Base-by-base conservation (phyloP, 2,797 vertebrate genomes). In the Argyrosomus regius region DNA sequence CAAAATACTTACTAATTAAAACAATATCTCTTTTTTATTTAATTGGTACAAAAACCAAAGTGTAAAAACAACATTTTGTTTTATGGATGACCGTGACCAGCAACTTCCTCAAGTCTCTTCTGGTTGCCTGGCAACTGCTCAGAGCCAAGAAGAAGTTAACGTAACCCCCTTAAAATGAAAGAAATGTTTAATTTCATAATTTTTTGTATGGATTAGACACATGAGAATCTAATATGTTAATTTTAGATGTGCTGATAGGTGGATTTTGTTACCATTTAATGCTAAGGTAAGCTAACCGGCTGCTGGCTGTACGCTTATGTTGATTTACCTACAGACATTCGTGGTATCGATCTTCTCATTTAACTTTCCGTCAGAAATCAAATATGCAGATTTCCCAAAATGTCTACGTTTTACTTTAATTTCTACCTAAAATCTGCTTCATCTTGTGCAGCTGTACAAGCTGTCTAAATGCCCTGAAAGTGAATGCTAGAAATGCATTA, bases 71-170 rank as follows among this genome's bases (percentile, higher is more conserved):
- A 8, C 46, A 50, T 39, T 71, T 22, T 48, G 22, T 60, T 61
- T 71, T 39, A 62, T 28, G 41, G 43, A 24, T 20, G 26, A 20
- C 43, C 17, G 1, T 13, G 10, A 64, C 18, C 39, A 46, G 17
- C 22, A 59, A 39, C 8, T 26, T 73, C 20, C 26, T 61, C 14
- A 11, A 52, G 22, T 16, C 11, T 53, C 7, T 52, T 10, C 62
- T 28, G 8, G 60, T 62, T 49, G 63, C 22, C 35, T 31, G 18
- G 56, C n/a, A 75, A 74, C 71, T 35, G n/a, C 26, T 64, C 24
- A 48, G 39, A 45, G 58, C 16, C 35, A 53, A 26, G 18, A 26
- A 45, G 45, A 26, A 28, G 22, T 5, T 5, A 14, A 3, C 5
- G 2, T 48, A 48, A 48, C 43, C 13, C 43, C 4, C 12, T 45